These are phyloP conservation scores for Amblyopsis rosae DNA, from an alignment of 2,113 vertebrate genomes.

Conservation along the genomic window DNA sequence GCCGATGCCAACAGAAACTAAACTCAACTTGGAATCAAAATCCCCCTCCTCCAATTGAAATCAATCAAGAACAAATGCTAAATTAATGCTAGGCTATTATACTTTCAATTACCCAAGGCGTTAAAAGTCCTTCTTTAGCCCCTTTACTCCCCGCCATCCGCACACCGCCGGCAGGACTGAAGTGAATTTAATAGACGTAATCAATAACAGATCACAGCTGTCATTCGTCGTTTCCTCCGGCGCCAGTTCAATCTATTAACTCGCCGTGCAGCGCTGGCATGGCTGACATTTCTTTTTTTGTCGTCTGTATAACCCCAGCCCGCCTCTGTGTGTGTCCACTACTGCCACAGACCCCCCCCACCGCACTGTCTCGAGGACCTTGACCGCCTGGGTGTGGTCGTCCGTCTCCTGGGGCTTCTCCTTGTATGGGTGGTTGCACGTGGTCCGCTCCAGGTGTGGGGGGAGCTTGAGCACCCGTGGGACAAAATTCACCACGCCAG, in stretches of 20 bases:
- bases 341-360: not conserved
- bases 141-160: not conserved
- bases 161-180: conserved; percentile 3
- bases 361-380: conserved; percentile 91
- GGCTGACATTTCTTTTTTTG: too few relatives aligned
- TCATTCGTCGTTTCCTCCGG: conserved; percentile 12
- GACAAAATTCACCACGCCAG: conserved; percentile 89
- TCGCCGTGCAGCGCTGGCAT: not conserved
- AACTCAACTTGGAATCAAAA: too few relatives aligned
- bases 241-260: conserved; percentile 4
- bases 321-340: not conserved
- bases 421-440: conserved; percentile 93
- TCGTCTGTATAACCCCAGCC: not conserved
- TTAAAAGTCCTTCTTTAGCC: not conserved
- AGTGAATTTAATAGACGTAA: conserved; percentile 21
- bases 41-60: too few relatives aligned
- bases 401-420: conserved; percentile 91
- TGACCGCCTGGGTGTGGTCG: conserved; percentile 95
- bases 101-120: not conserved
- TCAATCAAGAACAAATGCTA: not conserved
- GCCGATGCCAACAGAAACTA: too few relatives aligned
- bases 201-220: conserved; percentile 3
- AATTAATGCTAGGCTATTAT: not conserved
- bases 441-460: conserved; percentile 90
- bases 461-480: conserved; percentile 85